Evolutionary conservation across 2,113 vertebrate genomes (phyloP), one percentile per base, ranked within the genome.

Genomic region (Macroglossus sobrinus): DNA sequence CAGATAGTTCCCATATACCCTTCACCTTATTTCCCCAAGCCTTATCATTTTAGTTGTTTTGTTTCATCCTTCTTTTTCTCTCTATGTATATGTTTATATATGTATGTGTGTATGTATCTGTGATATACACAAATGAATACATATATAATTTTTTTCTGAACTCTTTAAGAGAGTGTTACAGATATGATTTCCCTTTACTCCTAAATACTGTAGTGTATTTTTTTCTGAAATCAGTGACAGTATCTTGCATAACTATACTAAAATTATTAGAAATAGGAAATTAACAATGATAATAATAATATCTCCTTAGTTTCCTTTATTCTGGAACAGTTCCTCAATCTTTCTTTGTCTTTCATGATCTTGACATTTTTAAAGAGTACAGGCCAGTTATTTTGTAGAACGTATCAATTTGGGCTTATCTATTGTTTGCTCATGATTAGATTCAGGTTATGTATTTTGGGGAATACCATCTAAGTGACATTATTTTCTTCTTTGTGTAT

Each of bases 291-390:
- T 79, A 86, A 86, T 1, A 91, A 3, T 91, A 78, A 81, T 91
- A 38, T 79, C 57, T 93, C 50, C 22, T 84, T 86, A 89, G 79
- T 92, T 93, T 91, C 69, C 78, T 82, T 84, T 82, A 89, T 89
- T 75, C 63, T 97, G 33, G 35, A 93, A 84, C 35, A 96, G 69
- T 90, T 90, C 59, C 18, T 96, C 38, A 87, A 10, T 94, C 59
- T 95, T 74, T 84, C 84, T 93, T 87, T 93, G n/a, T 88, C 81
- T 96, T 72, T 93, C 59, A 43, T 80, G 64, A 95, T 76, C 26
- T 71, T 92, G 43, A 79, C 18, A 9, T 72, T 93, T 96, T 96
- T 92, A 55, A 89, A 74, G 55, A 35, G 3, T 66, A 63, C 7
- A 74, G 40, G 22, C 21, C 24, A 72, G 30, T 84, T 88, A 75